These are phyloP conservation scores for Chesias legatella DNA, from an alignment of 2,888 invertebrate species.

Conservation along the genomic window DNA sequence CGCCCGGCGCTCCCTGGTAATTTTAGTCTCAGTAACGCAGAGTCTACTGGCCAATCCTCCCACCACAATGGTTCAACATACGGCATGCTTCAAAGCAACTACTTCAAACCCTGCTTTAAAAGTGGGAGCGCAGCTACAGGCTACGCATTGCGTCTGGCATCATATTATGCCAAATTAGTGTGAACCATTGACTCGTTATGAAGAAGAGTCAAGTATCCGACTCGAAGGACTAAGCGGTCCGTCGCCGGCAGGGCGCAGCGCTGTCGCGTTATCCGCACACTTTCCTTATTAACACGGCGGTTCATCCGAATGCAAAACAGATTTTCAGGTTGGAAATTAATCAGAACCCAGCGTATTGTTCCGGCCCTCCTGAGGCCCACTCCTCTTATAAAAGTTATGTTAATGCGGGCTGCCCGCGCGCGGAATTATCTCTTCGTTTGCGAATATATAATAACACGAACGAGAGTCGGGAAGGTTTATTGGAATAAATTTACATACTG, in stretches of 20 bases:
- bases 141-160: conserved; percentile 3
- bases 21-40: no score
- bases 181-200: no score
- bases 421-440: conserved; percentile 78
- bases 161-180: no score
- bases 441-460: conserved; percentile 78
- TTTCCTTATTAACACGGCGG: conserved; percentile 43
- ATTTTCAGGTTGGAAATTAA: conserved; percentile 72
- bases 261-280: conserved; percentile 37
- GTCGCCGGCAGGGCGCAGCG: conserved; percentile 9
- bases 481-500: conserved; percentile 79
- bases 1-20: no score
- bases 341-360: conserved; percentile 68
- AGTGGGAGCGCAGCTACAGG: background rate
- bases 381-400: conserved; percentile 80
- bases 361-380: conserved; percentile 58
- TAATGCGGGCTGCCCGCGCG: conserved; percentile 68
- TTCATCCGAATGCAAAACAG: conserved; percentile 72
- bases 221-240: conserved; percentile 1
- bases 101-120: no score
- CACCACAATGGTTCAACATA: no score
- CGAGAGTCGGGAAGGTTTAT: conserved; percentile 67
- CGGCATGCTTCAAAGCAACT: no score
- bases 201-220: conserved; percentile 4
- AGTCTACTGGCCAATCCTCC: no score